Percentiles rank a stretch among this genome's conserved stretches.
phyloP scores from a whole-genome alignment of 2,888 invertebrate species.

The Phortica magna region DNA sequence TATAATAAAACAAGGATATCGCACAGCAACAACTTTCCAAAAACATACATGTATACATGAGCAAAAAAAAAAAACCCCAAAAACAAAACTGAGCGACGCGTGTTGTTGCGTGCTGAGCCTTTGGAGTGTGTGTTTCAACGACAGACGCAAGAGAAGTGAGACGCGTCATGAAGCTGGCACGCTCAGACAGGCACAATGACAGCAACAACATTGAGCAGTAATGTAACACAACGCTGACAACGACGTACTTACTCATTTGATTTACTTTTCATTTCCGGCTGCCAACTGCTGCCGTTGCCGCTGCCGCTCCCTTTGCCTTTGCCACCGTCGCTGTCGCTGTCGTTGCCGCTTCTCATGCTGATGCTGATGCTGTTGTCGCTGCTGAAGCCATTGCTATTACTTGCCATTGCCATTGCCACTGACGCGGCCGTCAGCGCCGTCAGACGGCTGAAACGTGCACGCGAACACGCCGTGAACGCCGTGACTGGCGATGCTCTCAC shows the following conservation, averaged over 20 bases:
- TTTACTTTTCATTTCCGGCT: slow-evolving; percentile 74
- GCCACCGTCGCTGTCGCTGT: neutral
- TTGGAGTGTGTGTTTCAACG: too few relatives aligned
- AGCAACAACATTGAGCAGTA: neutral
- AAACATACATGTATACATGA: too few relatives aligned
- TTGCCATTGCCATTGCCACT: too few relatives aligned
- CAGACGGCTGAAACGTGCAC: neutral
- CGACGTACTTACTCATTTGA: slow-evolving; percentile 64
- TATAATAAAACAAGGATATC: too few relatives aligned
- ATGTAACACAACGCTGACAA: slow-evolving; percentile 8
- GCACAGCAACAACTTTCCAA: too few relatives aligned
- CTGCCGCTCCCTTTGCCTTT: neutral
- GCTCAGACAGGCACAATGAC: neutral
- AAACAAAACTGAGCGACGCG: too few relatives aligned
- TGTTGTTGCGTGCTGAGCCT: too few relatives aligned
- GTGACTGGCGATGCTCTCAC: neutral
- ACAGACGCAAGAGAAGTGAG: too few relatives aligned
- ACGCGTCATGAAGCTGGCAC: neutral
- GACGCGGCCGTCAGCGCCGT: neutral
- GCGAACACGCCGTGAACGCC: neutral
- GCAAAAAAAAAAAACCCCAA: too few relatives aligned
- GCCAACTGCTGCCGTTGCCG: slow-evolving; percentile 57
- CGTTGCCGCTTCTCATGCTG: neutral
- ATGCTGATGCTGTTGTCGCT: neutral
- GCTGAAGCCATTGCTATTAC: slow-evolving; percentile 41